Evolutionary conservation across 2,888 invertebrate species (phyloP), one percentile per base, ranked within the genome.

Genomic region (Eugnorisma glareosa): DNA sequence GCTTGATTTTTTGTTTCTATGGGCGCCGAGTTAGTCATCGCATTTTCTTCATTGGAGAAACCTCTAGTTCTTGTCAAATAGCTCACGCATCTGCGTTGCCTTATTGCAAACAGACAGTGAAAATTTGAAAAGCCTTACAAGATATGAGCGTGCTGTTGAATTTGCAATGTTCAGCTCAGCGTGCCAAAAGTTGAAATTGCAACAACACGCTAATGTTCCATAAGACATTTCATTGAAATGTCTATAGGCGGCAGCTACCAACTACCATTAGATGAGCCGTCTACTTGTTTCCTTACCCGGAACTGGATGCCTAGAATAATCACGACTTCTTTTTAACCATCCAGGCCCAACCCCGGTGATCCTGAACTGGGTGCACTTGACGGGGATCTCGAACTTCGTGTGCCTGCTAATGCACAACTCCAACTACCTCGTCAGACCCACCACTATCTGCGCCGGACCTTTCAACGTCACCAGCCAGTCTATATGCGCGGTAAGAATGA

Each of bases 281-380:
- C 18, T 31, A 31, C 18, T 18, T 59, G 4, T 59, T 15, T 31
- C 18, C 18, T 31, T 59, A 21, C 1, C 61, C 10, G 35, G 4
- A 35, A 61, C 4, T 61, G 21, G 21, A 61, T 35, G 28, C 31
- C 31, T 28, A 31, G 21, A 21, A 37, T 37, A 15, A 48, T 31
- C 31, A 31, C 15, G 2, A 11, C 40, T 5, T 11, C 57, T 5
- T 57, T 73, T 64, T 75, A 35, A 11, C 59, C 4, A 76, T 73
- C 15, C 69, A 93, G 94, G 92, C 2, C 35, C 77, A 1, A 82
- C 90, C 6, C 93, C 94, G 0, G 91, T 93, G 45, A 89, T 90
- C 71, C 79, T 95, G 69, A 94, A 95, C 91, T 95, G 94, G 95
- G 94, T 94, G 35, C 92, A 90, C 81, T 89, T 95, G 13, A 59